A percentile compares a stretch with the other conserved stretches of the same genome.
Evolutionary conservation across 2,113 vertebrate species (phyloP).

Genomic region (Chunga burmeisteri): DNA sequence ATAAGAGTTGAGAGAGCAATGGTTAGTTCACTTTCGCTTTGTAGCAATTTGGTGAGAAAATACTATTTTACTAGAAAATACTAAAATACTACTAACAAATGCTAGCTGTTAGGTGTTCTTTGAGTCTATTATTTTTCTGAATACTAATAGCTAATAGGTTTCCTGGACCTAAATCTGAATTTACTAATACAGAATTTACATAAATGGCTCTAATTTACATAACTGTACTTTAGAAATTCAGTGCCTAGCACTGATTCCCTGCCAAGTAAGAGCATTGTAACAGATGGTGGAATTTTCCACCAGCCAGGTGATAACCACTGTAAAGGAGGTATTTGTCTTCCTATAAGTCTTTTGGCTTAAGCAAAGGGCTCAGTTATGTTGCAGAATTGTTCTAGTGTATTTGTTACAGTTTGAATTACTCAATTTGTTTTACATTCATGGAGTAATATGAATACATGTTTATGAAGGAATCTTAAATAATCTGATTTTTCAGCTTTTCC

Average conservation of each 20-base stretch:
- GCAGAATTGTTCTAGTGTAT: neutral
- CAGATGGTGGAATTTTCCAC: constrained; percentile 53
- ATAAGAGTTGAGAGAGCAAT: too few species aligned
- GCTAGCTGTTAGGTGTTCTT: neutral
- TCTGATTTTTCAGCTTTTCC: neutral
- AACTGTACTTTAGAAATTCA: constrained; percentile 36
- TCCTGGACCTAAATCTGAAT: neutral
- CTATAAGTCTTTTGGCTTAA: constrained; percentile 23
- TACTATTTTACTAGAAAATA: too few species aligned
- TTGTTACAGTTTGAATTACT: neutral
- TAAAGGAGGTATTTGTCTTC: constrained; percentile 38
- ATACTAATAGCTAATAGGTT: neutral
- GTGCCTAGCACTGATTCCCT: constrained; percentile 32
- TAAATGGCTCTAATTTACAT: constrained; percentile 44
- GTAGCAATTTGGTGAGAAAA: neutral
- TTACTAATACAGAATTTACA: neutral
- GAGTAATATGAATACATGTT: neutral
- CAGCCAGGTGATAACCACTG: constrained; percentile 48
- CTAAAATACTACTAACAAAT: neutral
- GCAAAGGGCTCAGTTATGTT: neutral
- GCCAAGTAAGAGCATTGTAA: constrained; percentile 38
- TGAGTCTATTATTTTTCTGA: neutral
- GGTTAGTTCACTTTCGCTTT: neutral
- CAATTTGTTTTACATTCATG: neutral
- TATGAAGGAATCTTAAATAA: neutral